Evolutionary conservation across 2,797 vertebrate genomes (phyloP), one percentile per base, ranked within the genome.

Genomic region (Enteromius mattozi): DNA sequence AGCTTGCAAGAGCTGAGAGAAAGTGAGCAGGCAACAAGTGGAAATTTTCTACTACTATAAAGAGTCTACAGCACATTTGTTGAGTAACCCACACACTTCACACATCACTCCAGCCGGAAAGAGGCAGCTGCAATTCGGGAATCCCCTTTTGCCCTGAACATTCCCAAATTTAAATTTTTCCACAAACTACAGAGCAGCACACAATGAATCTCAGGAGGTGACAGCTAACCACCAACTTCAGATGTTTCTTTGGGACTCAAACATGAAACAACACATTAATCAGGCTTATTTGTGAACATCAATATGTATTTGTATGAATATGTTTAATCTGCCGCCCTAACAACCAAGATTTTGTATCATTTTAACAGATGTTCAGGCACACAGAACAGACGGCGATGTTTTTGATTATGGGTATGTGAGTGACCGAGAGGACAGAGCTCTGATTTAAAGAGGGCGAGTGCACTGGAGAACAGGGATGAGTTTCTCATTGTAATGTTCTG

Each of bases 101-200:
- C 92, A 93, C 91, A 92, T 92, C 86, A 90, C 92, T 93, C 92
- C 90, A 82, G 71, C 82, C 27, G 86, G 91, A 90, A 81, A 87
- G 92, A 92, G 92, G 84, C 93, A 94, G 93, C 93, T 94, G 93
- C 79, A 90, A 88, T 87, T 89, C 3, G 82, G 94, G 92, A 94
- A 92, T 93, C 88, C 93, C 93, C 92, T 85, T 79, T 83, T 88
- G 91, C 89, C 89, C 92, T 88, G 82, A 91, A 88, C 85, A 85
- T 92, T 93, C 89, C 88, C 85, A 81, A 81, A 27, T 13, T 84
- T 80, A 88, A 85, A 86, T 88, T 89, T 87, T 84, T 91, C 90
- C 87, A 69, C 61, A 77, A 88, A 82, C 79, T 85, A 84, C 76
- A 82, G 49, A 84, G 83, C 77, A 87, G 83, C 42, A 70, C n/a